Evolutionary conservation across 2,888 invertebrate species (phyloP), one percentile per base, ranked within the genome.

Genomic region (Smittia sp.): DNA sequence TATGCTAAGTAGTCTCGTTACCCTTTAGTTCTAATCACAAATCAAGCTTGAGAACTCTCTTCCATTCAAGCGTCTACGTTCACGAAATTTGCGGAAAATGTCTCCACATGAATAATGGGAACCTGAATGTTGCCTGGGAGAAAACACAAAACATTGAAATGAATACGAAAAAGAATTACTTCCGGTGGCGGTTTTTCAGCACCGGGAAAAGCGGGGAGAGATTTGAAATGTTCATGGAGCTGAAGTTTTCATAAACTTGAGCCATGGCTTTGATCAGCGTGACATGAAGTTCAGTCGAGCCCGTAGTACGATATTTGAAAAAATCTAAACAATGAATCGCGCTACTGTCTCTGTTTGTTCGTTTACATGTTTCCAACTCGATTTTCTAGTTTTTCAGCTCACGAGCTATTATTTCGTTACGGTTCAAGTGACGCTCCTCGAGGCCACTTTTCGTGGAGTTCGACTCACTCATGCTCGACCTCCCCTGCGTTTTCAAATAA

Each of bases 151-250:
- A 32, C 9, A 6, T 32, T 32, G 3, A 32, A 32, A 32, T 32
- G 32, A 32, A 32, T 32, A 46, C 11, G 46, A 46, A 46, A 46
- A 46, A 46, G 46, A 46, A 46, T 46, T 46, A 46, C 46, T 46
- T 46, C 46, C 46, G 46, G 2, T 46, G 11, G 3, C 46, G 15
- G 15, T 11, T 46, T 46, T 46, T n/a, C 38, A 46, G 15, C n/a
- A n/a, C n/a, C n/a, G 15, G 15, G 46, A 46, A 32, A 9, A 32
- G 32, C 3, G 32, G 9, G 9, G 32, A 32, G 9, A 32, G 3
- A 46, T 46, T 46, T 46, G 46, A 46, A 46, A 46, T 15, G 2
- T 15, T 15, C 46, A 46, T 46, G 46, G 3, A n/a, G 4, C n/a
- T 15, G 15, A n/a, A 15, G 11, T 46, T 46, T 46, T 46, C 15